These are phyloP conservation scores for Zosterops japonicus DNA, from an alignment of 2,113 vertebrate genomes.

Conservation along the genomic window DNA sequence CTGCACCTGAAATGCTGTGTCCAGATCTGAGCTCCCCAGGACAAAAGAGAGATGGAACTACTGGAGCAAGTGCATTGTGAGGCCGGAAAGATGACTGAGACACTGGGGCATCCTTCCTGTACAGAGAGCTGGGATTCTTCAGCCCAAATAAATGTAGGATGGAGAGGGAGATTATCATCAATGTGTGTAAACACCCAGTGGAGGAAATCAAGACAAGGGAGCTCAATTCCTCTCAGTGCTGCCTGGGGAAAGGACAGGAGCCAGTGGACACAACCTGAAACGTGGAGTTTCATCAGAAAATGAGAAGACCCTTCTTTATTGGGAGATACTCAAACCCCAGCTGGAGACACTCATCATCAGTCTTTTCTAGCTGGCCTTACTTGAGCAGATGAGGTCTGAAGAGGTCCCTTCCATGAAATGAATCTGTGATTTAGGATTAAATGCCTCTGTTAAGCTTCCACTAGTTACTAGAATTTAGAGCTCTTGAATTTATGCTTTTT, in stretches of 20 bases:
- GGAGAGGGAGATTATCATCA: rapidly evolving
- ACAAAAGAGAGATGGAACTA: not conserved
- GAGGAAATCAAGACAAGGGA: not conserved
- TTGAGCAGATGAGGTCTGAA: not conserved
- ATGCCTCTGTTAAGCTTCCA: not conserved
- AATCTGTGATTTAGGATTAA: not conserved
- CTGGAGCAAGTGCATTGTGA: not conserved
- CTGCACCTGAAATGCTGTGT: not conserved
- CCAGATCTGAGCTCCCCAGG: not conserved
- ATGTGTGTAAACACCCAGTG: not conserved
- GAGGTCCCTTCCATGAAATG: not conserved
- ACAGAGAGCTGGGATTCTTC: not conserved
- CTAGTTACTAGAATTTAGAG: not conserved
- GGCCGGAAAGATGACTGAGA: not conserved
- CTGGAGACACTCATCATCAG: not conserved
- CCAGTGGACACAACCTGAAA: not conserved
- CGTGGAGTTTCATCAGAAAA: not conserved
- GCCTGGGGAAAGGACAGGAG: not conserved
- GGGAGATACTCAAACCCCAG: not conserved
- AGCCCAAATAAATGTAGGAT: not conserved
- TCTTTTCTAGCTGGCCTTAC: not conserved
- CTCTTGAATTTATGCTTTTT: not conserved
- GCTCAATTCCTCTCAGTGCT: not conserved
- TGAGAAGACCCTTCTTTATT: not conserved
- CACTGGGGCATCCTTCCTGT: not conserved